phyloP scores from a whole-genome alignment of 1,140 invertebrate genomes.

The Babylonia areolata region DNA sequence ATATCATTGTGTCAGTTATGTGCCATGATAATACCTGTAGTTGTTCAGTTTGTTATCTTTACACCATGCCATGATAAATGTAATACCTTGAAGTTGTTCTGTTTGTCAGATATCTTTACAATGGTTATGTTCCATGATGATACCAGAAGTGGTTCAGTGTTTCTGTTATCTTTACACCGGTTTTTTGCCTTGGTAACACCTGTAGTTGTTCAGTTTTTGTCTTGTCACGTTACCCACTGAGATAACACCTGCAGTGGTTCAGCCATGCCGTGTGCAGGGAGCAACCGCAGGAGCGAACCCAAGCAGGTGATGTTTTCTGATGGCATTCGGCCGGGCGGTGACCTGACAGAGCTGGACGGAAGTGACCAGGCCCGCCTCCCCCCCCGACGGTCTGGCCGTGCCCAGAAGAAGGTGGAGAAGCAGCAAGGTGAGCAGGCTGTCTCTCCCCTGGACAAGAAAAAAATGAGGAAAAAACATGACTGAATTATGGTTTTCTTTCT shows the following conservation, averaged over 20 bases:
- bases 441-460: no score
- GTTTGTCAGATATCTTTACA: background rate
- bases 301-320: conserved; percentile 91
- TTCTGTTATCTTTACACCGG: background rate
- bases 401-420: conserved; percentile 62
- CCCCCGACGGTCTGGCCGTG: conserved; percentile 51
- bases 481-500: no score
- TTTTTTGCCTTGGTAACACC: background rate
- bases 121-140: background rate
- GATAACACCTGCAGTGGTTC: background rate
- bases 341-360: conserved; percentile 85
- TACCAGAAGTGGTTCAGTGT: background rate
- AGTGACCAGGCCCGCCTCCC: conserved; percentile 56
- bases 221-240: background rate
- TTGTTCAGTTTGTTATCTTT: background rate
- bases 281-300: conserved; percentile 62
- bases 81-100: background rate
- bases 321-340: conserved; percentile 92
- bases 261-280: conserved; percentile 47
- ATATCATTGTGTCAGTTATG: background rate
- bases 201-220: background rate
- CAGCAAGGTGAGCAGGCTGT: conserved; percentile 56
- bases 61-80: background rate
- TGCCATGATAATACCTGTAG: background rate
- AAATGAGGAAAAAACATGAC: no score